Conservation (phyloP, 2,888 invertebrate species). For the Adelphocoris suturalis region DNA sequence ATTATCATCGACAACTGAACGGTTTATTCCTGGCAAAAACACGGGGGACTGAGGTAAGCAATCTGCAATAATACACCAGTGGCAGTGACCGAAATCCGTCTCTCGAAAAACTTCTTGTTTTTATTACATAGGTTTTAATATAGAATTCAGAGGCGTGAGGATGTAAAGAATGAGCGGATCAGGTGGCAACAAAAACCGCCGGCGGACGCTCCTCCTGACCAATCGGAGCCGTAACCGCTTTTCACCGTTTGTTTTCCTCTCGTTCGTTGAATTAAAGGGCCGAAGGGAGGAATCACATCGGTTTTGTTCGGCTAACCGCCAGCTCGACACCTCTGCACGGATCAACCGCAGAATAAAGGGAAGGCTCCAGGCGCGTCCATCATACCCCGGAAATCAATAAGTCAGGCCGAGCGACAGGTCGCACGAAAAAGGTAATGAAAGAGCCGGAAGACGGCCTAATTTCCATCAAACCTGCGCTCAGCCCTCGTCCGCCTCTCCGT, state of each 20-base stretch:
- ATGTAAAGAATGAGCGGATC: background rate
- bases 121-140: background rate
- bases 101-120: background rate
- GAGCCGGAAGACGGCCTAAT: conserved; percentile 15
- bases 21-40: too few species aligned
- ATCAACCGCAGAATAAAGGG: background rate
- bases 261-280: background rate
- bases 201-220: background rate
- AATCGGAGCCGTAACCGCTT: background rate
- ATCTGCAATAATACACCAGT: too few species aligned
- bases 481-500: background rate
- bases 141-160: conserved; percentile 4
- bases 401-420: background rate
- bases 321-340: conserved; percentile 7
- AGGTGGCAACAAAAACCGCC: background rate
- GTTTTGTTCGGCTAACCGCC: conserved; percentile 26
- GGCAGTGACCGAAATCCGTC: too few species aligned
- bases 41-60: too few species aligned
- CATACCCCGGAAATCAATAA: background rate
- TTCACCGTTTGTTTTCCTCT: background rate
- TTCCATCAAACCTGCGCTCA: background rate
- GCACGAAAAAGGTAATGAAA: conserved; percentile 6
- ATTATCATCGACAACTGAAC: too few species aligned
- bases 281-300: conserved; percentile 19
- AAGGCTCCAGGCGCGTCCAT: background rate